Evolutionary conservation across 2,888 invertebrate genomes (phyloP).

Genomic region (Aphidoletes aphidimyza): DNA sequence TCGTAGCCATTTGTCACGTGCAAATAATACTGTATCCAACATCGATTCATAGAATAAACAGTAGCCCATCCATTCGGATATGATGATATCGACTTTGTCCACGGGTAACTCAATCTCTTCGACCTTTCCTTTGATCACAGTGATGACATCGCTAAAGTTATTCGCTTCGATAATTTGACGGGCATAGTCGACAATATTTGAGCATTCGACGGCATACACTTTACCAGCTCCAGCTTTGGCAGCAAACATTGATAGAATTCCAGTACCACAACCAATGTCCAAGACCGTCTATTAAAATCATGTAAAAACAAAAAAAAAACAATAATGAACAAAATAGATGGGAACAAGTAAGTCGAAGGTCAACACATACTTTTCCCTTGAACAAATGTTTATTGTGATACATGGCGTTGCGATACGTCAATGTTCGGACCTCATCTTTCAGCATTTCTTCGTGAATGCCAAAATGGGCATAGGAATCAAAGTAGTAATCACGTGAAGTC

Average conservation of each 20-base stretch:
- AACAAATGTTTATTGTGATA: slow-evolving; percentile 99
- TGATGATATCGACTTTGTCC: slow-evolving; percentile 92
- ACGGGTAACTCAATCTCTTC: slow-evolving; percentile 94
- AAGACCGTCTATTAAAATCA: slow-evolving; percentile 75
- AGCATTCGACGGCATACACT: slow-evolving; percentile 98
- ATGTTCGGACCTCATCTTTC: slow-evolving; percentile 98
- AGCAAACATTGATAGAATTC: slow-evolving; percentile 99
- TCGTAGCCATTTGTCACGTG: slow-evolving; percentile 96
- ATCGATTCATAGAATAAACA: slow-evolving; percentile 98
- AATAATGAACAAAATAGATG: no score
- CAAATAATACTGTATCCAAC: slow-evolving; percentile 98
- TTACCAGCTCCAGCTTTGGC: slow-evolving; percentile 96
- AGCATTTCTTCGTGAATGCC: slow-evolving; percentile 99
- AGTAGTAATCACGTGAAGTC: slow-evolving; percentile 99
- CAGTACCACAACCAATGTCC: slow-evolving; percentile 99
- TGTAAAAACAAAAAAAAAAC: not conserved
- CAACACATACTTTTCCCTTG: slow-evolving; percentile 77
- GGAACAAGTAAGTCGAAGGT: no score
- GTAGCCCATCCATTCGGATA: slow-evolving; percentile 84
- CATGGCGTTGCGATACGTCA: slow-evolving; percentile 99
- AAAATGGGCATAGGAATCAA: slow-evolving; percentile 99
- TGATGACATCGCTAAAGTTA: slow-evolving; percentile 80
- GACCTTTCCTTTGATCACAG: slow-evolving; percentile 89
- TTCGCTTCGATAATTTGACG: slow-evolving; percentile 92
- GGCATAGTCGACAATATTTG: slow-evolving; percentile 98